Evolutionary conservation across 2,113 vertebrate genomes (phyloP).

Genomic region (Antennarius striatus): DNA sequence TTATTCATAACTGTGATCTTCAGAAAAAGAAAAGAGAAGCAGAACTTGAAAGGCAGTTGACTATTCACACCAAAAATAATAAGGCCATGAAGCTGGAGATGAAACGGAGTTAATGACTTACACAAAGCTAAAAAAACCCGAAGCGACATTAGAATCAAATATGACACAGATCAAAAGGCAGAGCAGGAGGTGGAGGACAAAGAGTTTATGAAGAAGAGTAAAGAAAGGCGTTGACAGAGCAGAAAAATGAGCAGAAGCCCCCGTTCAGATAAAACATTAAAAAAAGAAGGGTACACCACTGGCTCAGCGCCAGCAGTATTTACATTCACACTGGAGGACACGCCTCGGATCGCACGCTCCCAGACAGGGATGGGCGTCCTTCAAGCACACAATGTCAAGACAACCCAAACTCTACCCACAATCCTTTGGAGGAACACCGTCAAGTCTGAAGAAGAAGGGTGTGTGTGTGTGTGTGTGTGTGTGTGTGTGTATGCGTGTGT

Average conservation of each 20-base stretch:
- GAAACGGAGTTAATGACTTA: constrained; percentile 17
- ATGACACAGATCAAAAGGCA: constrained; percentile 1
- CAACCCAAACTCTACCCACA: too few species aligned
- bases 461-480: too few species aligned
- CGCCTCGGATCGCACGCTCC: too few species aligned
- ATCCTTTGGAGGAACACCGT: too few species aligned
- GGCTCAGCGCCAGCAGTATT: not conserved
- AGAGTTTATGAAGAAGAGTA: not conserved
- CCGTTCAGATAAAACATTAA: not conserved
- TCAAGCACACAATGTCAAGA: too few species aligned
- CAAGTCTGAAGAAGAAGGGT: too few species aligned
- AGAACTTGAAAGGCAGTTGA: not conserved
- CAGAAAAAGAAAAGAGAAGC: not conserved
- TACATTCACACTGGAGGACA: too few species aligned
- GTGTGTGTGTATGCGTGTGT: too few species aligned
- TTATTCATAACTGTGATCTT: constrained; percentile 9
- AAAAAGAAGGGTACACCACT: not conserved
- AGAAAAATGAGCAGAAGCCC: not conserved
- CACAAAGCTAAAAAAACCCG: not conserved
- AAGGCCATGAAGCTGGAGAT: constrained; percentile 2
- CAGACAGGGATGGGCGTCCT: too few species aligned
- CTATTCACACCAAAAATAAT: constrained; percentile 5
- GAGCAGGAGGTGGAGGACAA: constrained; percentile 6
- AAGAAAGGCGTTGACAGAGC: not conserved
- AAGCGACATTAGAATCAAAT: not conserved